Conservation (phyloP, 2,113 vertebrate genomes). For the Tachuris rubrigastra region DNA sequence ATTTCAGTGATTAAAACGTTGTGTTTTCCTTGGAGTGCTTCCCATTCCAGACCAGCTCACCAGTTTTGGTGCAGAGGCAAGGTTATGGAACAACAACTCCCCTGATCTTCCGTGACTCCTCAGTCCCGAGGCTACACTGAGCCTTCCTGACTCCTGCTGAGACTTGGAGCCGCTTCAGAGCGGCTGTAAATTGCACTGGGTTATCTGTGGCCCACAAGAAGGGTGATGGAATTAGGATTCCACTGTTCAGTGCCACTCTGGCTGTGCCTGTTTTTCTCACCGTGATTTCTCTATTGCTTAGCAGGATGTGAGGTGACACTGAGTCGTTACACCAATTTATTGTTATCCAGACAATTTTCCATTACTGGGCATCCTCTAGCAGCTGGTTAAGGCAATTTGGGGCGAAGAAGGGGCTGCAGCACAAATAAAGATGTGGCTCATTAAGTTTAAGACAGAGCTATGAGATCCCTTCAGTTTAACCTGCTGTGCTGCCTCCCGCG, state of each 20-base stretch:
- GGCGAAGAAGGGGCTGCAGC: neutral
- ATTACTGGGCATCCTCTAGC: neutral
- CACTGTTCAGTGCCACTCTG: neutral
- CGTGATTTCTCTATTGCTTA: neutral
- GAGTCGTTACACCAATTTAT: neutral
- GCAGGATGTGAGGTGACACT: neutral
- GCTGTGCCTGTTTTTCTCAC: neutral
- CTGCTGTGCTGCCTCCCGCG: neutral
- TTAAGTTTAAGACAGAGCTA: neutral
- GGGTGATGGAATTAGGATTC: conserved; percentile 4
- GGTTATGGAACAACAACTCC: neutral
- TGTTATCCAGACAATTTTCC: neutral
- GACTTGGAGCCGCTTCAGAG: conserved; percentile 41
- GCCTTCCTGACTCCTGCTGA: conserved; percentile 13
- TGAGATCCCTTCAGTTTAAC: neutral
- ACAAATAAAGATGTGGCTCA: neutral
- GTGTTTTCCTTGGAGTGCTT: neutral
- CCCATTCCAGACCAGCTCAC: neutral
- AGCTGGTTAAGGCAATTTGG: neutral
- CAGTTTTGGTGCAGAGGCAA: neutral
- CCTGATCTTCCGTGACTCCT: neutral
- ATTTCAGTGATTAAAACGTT: neutral
- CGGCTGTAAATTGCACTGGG: neutral
- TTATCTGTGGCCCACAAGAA: conserved; percentile 25
- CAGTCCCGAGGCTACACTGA: neutral